Evolutionary conservation across 2,888 invertebrate species (phyloP), one percentile per base, ranked within the genome.

Genomic region (Dermolepida albohirtum): DNA sequence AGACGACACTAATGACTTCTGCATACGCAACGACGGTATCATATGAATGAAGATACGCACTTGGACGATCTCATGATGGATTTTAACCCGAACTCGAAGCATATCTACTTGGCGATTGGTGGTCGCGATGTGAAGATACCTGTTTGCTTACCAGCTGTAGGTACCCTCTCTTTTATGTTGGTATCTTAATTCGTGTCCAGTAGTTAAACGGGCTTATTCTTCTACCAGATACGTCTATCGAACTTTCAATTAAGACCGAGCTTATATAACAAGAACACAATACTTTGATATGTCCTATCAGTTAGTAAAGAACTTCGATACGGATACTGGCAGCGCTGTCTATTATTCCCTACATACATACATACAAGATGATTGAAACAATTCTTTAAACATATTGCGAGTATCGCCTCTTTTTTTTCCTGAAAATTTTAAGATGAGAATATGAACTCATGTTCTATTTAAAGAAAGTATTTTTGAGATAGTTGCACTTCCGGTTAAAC

Each of bases 1-100:
- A 54, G 34, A 29, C 41, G 64, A 64, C 51, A 54, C 64, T 54
- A 64, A 64, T 44, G 64, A 64, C 54, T 64, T 44, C 43, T 64
- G 44, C 52, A 64, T 64, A 64, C 64, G 64, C 64, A 64, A 62
- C 59, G 47, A 62, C 47, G 39, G 34, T 29, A 8, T 62, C 49
- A 12, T 49, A 47, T 62, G 47, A 62, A 62, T 62, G 59, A 62
- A 62, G 49, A 34, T 59, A 59, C 59, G 47, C 44, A 62, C 47
- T 62, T 16, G 47, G 14, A n/a, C 39, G 29, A 22, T 16, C 17
- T 34, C 59, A 16, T 62, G 59, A 62, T 47, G 59, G 47, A 47
- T 62, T 62, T 62, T 47, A 29, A 62, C 34, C 59, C 47, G 11
- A 47, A 27, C 54, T 22, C 29, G 16, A 14, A 47, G 59, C 11